A percentile compares a stretch with the other conserved stretches of the same genome.
These are phyloP conservation scores for Oxytorus armatus DNA, from an alignment of 2,888 invertebrate species.

Conservation along the genomic window DNA sequence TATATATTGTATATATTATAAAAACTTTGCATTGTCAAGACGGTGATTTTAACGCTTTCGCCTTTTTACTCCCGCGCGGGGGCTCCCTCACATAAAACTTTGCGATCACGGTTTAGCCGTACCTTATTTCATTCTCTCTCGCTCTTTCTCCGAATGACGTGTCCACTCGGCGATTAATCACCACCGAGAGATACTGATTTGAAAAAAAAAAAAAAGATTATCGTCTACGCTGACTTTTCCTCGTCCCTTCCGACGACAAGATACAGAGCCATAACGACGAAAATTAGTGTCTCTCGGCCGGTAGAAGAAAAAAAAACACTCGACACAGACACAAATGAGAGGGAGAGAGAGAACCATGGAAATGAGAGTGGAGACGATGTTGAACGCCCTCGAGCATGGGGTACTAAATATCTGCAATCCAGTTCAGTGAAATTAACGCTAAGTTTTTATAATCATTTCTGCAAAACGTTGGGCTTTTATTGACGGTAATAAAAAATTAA, in stretches of 20 bases:
- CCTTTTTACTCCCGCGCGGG: constrained; percentile 49
- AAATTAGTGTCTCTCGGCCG: constrained; percentile 20
- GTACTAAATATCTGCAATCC: no score
- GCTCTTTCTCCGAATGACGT: constrained; percentile 10
- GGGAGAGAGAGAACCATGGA: not conserved
- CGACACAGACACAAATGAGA: not conserved
- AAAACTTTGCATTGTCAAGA: constrained; percentile 52
- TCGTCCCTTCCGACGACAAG: not conserved
- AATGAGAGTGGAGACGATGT: constrained; percentile 6
- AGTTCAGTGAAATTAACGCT: no score
- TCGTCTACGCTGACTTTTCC: not conserved
- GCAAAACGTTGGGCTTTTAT: no score
- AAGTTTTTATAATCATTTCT: no score
- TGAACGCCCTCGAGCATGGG: constrained; percentile 36
- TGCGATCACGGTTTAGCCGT: constrained; percentile 21
- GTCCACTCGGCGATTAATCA: constrained; percentile 13
- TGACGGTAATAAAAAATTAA: no score
- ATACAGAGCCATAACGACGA: constrained; percentile 15
- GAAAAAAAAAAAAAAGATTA: no score
- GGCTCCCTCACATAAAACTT: constrained; percentile 57
- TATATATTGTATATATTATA: not conserved
- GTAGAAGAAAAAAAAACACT: not conserved
- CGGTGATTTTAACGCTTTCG: constrained; percentile 64
- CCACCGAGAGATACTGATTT: constrained; percentile 12
- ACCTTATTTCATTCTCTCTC: constrained; percentile 51